phyloP scores from a whole-genome alignment of 2,888 invertebrate species.

The Agrochola lota region DNA sequence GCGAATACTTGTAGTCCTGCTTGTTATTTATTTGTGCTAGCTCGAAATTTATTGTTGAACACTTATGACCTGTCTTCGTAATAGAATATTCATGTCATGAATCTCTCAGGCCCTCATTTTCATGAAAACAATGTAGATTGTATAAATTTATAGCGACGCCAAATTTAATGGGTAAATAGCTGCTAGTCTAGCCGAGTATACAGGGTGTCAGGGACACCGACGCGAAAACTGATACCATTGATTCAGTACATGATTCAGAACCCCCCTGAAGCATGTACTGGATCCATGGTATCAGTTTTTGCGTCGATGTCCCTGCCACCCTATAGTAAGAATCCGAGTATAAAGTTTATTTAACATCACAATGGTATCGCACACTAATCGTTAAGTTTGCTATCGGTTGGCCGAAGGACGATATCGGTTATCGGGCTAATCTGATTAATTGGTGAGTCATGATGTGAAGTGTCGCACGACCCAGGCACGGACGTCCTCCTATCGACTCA shows the following conservation, averaged over 20 bases:
- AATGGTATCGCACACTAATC: constrained; percentile 64
- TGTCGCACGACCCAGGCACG: constrained; percentile 69
- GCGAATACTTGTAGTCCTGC: not conserved
- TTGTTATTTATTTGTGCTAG: constrained; percentile 4
- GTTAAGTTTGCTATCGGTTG: constrained; percentile 70
- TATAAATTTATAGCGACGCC: constrained; percentile 32
- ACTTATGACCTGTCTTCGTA: constrained; percentile 9
- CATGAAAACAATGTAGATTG: constrained; percentile 15
- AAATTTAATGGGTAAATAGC: constrained; percentile 44
- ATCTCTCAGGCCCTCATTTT: constrained; percentile 20
- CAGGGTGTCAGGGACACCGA: no score
- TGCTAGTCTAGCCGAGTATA: constrained; percentile 29
- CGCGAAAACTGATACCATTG: no score
- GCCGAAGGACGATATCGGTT: constrained; percentile 77
- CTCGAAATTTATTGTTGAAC: constrained; percentile 3
- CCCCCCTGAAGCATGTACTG: no score
- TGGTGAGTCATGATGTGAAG: constrained; percentile 79
- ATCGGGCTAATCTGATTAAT: constrained; percentile 86
- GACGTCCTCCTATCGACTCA: constrained; percentile 73
- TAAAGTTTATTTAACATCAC: constrained; percentile 59
- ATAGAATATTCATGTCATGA: constrained; percentile 32
- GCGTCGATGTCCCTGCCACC: no score
- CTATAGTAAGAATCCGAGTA: constrained; percentile 36
- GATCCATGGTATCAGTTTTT: no score
- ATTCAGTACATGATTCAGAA: no score